These are phyloP conservation scores for Hippocampus barbouri DNA, from an alignment of 2,113 vertebrate species.

Conservation along the genomic window DNA sequence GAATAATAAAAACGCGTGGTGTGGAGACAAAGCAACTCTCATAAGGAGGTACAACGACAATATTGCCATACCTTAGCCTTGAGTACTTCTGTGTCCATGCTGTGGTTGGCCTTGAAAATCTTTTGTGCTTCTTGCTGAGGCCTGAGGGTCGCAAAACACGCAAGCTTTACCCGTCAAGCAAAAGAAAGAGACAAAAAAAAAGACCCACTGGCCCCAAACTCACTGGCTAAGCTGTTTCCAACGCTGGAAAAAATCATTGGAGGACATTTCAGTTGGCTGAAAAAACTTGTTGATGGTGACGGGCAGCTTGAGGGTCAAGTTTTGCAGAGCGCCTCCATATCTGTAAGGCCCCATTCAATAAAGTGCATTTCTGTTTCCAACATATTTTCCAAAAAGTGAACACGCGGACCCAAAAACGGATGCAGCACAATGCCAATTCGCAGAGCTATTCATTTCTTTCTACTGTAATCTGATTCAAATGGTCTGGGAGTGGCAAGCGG, in stretches of 20 bases:
- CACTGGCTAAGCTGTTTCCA: slow-evolving; percentile 94
- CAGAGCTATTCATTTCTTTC: too few species aligned
- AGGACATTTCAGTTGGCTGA: slow-evolving; percentile 88
- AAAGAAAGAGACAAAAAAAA: background rate
- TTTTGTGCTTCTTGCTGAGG: slow-evolving; percentile 91
- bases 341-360: slow-evolving; percentile 52
- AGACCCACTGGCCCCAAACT: slow-evolving; percentile 13
- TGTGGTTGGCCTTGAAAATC: slow-evolving; percentile 87
- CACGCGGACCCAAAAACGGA: too few species aligned
- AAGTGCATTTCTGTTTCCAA: background rate
- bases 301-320: slow-evolving; percentile 83
- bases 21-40: background rate
- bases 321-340: slow-evolving; percentile 85
- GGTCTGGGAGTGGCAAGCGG: too few species aligned
- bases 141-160: slow-evolving; percentile 51
- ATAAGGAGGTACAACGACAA: background rate
- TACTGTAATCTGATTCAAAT: too few species aligned
- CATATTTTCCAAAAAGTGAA: background rate
- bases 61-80: slow-evolving; percentile 82
- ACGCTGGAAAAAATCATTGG: slow-evolving; percentile 90
- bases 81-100: slow-evolving; percentile 87
- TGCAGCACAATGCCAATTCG: too few species aligned
- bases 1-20: background rate
- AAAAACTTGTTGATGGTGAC: slow-evolving; percentile 95
- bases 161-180: background rate